phyloP scores from a whole-genome alignment of 2,888 invertebrate species.

The Drosophila anomalata region DNA sequence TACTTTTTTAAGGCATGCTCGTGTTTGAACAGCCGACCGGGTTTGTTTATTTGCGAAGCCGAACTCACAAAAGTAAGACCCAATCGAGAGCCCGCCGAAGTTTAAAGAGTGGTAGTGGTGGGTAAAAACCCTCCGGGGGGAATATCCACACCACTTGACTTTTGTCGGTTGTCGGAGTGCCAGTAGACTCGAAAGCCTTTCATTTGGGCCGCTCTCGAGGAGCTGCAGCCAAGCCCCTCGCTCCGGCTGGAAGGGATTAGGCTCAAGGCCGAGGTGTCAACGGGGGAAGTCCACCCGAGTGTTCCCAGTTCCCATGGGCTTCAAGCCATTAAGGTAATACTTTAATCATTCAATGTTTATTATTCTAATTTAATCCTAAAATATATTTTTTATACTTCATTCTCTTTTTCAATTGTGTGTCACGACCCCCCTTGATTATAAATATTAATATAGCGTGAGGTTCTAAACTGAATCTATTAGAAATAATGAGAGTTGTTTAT shows the following conservation, averaged over 20 bases:
- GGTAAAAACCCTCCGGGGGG: slow-evolving; percentile 32
- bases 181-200: slow-evolving; percentile 14
- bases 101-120: slow-evolving; percentile 20
- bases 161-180: slow-evolving; percentile 12
- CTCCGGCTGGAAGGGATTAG: neutral
- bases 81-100: slow-evolving; percentile 14
- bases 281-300: slow-evolving; percentile 7
- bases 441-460: neutral
- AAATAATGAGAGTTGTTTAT: neutral
- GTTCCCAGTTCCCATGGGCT: neutral
- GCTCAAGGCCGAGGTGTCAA: slow-evolving; percentile 21
- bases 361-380: too few relatives aligned
- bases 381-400: too few relatives aligned
- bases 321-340: neutral
- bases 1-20: slow-evolving; percentile 39
- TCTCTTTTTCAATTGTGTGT: neutral
- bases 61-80: slow-evolving; percentile 14
- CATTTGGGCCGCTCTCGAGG: neutral
- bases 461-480: neutral
- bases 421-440: neutral
- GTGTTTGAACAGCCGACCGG: slow-evolving; percentile 67
- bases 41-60: slow-evolving; percentile 54
- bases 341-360: too few relatives aligned
- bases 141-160: slow-evolving; percentile 38
- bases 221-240: slow-evolving; percentile 4